These are phyloP conservation scores for Avahi laniger DNA, from an alignment of 2,797 vertebrate genomes.

Conservation along the genomic window DNA sequence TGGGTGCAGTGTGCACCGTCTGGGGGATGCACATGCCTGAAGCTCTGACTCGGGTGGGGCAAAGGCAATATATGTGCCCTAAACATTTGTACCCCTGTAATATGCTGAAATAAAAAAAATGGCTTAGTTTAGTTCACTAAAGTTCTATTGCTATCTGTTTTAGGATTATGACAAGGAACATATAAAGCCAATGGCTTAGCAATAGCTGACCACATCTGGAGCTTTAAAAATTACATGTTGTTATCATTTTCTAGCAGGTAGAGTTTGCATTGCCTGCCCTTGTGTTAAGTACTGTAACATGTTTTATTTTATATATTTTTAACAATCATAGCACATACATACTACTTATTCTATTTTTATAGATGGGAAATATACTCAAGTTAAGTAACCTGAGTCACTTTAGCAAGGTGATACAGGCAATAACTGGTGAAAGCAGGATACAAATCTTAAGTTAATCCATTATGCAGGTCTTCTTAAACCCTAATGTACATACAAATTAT, in stretches of 20 bases:
- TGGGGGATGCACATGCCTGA: too few relatives aligned
- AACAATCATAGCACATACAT: not conserved
- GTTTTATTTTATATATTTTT: not conserved
- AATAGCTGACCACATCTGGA: not conserved
- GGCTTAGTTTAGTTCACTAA: not conserved
- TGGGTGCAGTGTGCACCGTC: too few relatives aligned
- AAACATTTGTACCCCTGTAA: too few relatives aligned
- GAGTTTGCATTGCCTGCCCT: not conserved
- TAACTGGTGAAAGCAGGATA: conserved; percentile 9
- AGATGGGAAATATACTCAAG: not conserved
- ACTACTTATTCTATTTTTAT: not conserved
- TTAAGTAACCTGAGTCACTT: conserved; percentile 1
- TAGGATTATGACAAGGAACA: not conserved
- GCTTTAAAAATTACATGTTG: conserved; percentile 8
- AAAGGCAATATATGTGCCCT: too few relatives aligned
- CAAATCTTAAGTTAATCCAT: not conserved
- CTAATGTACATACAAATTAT: not conserved
- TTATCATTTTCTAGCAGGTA: conserved; percentile 26
- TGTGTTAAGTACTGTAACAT: not conserved
- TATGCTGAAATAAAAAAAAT: too few relatives aligned
- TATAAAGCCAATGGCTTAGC: not conserved
- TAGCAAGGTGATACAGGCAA: not conserved
- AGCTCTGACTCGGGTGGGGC: too few relatives aligned
- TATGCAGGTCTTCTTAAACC: not conserved
- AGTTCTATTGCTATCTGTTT: not conserved